Evolutionary conservation across 2,797 vertebrate species (phyloP), one percentile per base, ranked within the genome.

Genomic region (Acrossocheilus fasciatus): DNA sequence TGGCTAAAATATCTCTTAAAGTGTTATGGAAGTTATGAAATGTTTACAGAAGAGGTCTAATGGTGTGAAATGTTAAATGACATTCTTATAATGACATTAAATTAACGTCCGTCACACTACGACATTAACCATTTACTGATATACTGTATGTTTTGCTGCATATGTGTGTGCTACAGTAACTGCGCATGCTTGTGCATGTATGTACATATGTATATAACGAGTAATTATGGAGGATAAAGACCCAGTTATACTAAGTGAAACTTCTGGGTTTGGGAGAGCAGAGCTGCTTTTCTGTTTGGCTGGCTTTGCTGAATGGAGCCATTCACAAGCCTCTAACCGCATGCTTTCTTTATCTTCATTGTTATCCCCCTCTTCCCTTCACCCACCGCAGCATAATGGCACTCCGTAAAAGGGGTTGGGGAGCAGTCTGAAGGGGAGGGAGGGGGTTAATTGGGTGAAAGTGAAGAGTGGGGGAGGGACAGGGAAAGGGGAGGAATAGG

Each of bases 341-440:
- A 89, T 89, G 90, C 90, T 88, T 89, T 90, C 90, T 89, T 90
- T 90, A 90, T 90, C 88, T 90, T 83, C 90, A 90, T 90, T 90
- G 90, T 90, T 90, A 89, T 78, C 74, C 89, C 86, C 88, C 82
- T 73, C 73, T 78, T 76, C 82, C 85, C 84, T 88, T 86, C 73
- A 86, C 88, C 88, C 89, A 82, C 88, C 69, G 34, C 88, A 83
- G 88, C 82, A 89, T 88, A 90, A 90, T 89, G 87, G 87, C 85
- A 83, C 84, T 87, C 77, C 69, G 57, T 88, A 89, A 89, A 69
- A 80, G 78, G 79, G 87, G 34, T 23, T 73, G 75, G 75, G 85
- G 74, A 69, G 50, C 84, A 81, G 82, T 62, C 66, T 76, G 72
- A 70, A 81, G 68, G 72, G 82, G 87, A 64, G 59, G 79, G 81